Evolutionary conservation across 2,888 invertebrate species (phyloP).

Genomic region (Mechanitis messenoides): DNA sequence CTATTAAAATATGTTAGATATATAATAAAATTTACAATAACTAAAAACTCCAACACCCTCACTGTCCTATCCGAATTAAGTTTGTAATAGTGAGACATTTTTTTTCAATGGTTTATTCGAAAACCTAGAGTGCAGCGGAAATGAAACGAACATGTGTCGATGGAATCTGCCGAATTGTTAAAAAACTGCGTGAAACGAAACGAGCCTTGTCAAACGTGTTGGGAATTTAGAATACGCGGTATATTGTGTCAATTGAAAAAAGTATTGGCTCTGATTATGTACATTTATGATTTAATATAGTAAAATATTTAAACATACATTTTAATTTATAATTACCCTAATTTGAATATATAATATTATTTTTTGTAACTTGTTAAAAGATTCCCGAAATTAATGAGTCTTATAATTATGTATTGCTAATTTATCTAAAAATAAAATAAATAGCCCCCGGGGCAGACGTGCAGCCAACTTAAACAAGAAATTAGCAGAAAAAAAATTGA

Average conservation of each 20-base stretch:
- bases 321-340: neutral
- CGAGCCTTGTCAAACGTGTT: conserved; percentile 52
- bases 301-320: neutral
- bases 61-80: conserved; percentile 64
- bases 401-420: conserved; percentile 33
- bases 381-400: conserved; percentile 19
- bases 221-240: conserved; percentile 46
- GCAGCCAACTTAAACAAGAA: conserved; percentile 64
- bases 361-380: neutral
- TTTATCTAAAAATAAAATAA: conserved; percentile 40
- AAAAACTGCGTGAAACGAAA: conserved; percentile 37
- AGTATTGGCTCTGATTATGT: conserved; percentile 12
- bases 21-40: neutral
- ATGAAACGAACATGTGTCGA: conserved; percentile 59
- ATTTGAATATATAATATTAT: neutral
- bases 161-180: conserved; percentile 58
- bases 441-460: conserved; percentile 45
- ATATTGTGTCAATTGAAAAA: conserved; percentile 30
- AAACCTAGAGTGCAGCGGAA: conserved; percentile 67
- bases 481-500: conserved; percentile 66
- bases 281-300: neutral
- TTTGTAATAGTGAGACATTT: conserved; percentile 71
- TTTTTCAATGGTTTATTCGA: conserved; percentile 58
- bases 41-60: conserved; percentile 26
- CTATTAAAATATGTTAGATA: neutral